A percentile compares a stretch with the other conserved stretches of the same genome.
Conservation (phyloP, 2,113 vertebrate species). For the Alaudala cheleensis region DNA sequence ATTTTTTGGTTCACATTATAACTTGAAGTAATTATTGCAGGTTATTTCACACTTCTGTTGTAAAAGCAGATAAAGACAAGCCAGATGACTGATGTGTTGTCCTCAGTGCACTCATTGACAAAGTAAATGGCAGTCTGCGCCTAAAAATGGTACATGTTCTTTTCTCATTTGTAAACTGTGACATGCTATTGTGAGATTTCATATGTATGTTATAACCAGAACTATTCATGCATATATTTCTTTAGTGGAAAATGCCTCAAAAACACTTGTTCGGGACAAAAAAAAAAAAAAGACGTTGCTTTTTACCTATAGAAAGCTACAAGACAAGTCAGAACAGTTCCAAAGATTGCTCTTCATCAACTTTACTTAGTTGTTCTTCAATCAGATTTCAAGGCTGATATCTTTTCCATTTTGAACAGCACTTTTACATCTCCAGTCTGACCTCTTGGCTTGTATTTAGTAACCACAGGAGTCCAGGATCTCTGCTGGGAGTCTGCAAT, state of each 20-base stretch:
- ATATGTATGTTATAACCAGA: neutral
- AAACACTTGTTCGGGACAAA: neutral
- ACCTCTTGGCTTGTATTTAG: neutral
- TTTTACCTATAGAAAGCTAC: neutral
- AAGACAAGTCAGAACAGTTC: neutral
- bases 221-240: neutral
- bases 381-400: neutral
- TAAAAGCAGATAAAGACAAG: neutral
- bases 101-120: neutral
- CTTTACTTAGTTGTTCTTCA: neutral
- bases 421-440: neutral
- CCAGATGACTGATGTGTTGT: neutral
- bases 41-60: neutral
- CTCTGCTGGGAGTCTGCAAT: neutral
- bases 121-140: neutral
- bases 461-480: neutral
- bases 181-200: neutral
- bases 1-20: neutral
- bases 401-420: neutral
- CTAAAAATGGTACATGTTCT: neutral
- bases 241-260: neutral
- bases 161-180: neutral
- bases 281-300: neutral
- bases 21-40: neutral
- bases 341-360: neutral